A percentile compares a stretch with the other conserved stretches of the same genome.
Conservation (phyloP, 1,140 invertebrate genomes). For the Trachelipus rathkii region DNA sequence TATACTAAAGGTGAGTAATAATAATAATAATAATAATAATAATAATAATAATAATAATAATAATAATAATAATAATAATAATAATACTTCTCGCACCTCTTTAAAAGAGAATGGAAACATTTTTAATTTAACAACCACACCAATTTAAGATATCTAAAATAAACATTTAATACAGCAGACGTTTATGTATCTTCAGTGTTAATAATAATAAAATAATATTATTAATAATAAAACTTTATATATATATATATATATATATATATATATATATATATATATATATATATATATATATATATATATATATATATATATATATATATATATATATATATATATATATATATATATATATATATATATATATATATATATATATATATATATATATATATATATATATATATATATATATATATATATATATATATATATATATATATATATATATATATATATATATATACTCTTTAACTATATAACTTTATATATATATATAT, state of each 20-base stretch:
- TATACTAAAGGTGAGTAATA: background rate
- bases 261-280: slow-evolving; percentile 23
- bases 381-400: slow-evolving; percentile 16
- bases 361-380: slow-evolving; percentile 18
- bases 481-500: slow-evolving; percentile 38
- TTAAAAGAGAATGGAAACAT: too few species aligned
- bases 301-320: slow-evolving; percentile 13
- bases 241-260: slow-evolving; percentile 6
- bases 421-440: slow-evolving; percentile 21
- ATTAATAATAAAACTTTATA: background rate
- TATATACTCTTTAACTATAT: too few species aligned
- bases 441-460: slow-evolving; percentile 32
- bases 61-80: too few species aligned
- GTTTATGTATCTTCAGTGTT: too few species aligned
- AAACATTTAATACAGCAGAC: too few species aligned
- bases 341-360: slow-evolving; percentile 10
- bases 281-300: slow-evolving; percentile 20
- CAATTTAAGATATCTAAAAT: too few species aligned
- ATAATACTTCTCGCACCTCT: too few species aligned
- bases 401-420: slow-evolving; percentile 11
- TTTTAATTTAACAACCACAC: too few species aligned
- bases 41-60: too few species aligned
- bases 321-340: slow-evolving; percentile 10
- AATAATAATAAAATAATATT: too few species aligned
- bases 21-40: too few species aligned